A percentile compares a stretch with the other conserved stretches of the same genome.
These are phyloP conservation scores for Micromys minutus DNA, from an alignment of 2,113 vertebrate species.

Conservation along the genomic window DNA sequence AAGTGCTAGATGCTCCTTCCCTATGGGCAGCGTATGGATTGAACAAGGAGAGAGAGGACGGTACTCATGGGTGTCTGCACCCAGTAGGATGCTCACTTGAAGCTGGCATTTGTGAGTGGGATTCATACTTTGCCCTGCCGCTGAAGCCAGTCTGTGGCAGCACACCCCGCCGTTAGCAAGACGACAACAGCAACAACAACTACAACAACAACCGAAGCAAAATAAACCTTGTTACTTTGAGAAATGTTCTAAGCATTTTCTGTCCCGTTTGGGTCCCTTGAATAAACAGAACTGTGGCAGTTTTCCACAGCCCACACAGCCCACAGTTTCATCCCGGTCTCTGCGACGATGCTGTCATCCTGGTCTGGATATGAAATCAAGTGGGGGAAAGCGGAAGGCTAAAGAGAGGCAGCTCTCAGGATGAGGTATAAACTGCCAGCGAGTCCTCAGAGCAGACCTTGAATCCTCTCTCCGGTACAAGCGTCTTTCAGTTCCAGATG, in stretches of 20 bases:
- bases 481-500: background rate
- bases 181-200: background rate
- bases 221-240: background rate
- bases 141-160: background rate
- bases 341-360: background rate
- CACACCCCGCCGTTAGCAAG: background rate
- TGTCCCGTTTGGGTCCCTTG: too few species aligned
- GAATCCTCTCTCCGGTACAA: background rate
- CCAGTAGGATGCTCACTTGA: accelerated
- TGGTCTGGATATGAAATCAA: background rate
- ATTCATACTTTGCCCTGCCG: background rate
- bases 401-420: background rate
- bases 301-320: background rate
- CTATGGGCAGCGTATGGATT: background rate
- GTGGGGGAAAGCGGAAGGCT: background rate
- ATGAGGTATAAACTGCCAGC: too few species aligned
- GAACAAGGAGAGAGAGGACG: background rate
- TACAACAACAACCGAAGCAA: background rate
- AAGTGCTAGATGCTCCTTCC: background rate
- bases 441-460: background rate
- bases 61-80: background rate
- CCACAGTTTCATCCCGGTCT: too few species aligned
- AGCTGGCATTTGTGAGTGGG: background rate
- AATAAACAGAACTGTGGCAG: background rate
- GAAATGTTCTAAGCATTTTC: background rate